A percentile compares a stretch with the other conserved stretches of the same genome.
Evolutionary conservation across 2,888 invertebrate species (phyloP).

Genomic region (Iselma pallidipennis): DNA sequence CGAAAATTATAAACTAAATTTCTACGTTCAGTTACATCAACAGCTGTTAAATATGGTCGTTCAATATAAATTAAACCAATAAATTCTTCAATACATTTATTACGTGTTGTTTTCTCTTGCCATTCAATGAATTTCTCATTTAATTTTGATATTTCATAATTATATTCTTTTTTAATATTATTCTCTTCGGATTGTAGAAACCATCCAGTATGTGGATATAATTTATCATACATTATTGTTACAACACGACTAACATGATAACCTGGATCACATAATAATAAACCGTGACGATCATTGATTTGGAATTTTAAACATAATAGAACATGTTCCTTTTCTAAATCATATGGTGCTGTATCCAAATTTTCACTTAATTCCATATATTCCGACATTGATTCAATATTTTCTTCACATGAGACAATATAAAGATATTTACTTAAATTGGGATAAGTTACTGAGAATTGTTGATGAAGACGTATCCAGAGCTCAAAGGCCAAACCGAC

Average conservation of each 20-base stretch:
- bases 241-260: conserved; percentile 87
- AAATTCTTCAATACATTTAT: conserved; percentile 59
- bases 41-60: conserved; percentile 76
- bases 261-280: conserved; percentile 86
- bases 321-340: conserved; percentile 86
- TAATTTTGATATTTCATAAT: conserved; percentile 71
- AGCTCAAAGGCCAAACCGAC: conserved; percentile 86
- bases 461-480: conserved; percentile 64
- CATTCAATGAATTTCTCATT: conserved; percentile 82
- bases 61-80: conserved; percentile 80
- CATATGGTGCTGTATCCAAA: conserved; percentile 61
- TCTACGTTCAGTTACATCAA: conserved; percentile 86
- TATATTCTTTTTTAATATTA: conserved; percentile 80
- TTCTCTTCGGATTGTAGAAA: conserved; percentile 80
- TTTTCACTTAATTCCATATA: conserved; percentile 66
- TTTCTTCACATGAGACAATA: conserved; percentile 88
- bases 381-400: conserved; percentile 64
- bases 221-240: conserved; percentile 83
- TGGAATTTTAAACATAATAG: conserved; percentile 76
- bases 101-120: conserved; percentile 78
- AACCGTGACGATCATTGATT: conserved; percentile 74
- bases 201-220: conserved; percentile 88
- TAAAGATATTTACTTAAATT: conserved; percentile 69
- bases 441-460: conserved; percentile 66
- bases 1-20: conserved; percentile 85